Evolutionary conservation across 2,888 invertebrate species (phyloP).

Genomic region (Spatulosminthurus flaviceps): DNA sequence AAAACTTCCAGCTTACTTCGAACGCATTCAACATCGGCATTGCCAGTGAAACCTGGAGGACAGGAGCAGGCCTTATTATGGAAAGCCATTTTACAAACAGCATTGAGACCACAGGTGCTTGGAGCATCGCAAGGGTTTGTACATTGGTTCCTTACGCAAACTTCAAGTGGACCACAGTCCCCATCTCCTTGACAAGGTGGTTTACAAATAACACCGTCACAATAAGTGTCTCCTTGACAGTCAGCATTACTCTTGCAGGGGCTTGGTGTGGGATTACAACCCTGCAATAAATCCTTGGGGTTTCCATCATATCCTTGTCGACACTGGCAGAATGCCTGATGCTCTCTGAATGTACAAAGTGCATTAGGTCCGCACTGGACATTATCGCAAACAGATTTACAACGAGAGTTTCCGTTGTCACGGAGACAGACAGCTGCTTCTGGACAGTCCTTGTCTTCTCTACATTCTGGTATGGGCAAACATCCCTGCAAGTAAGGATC

Average conservation of each 20-base stretch:
- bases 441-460: constrained; percentile 82
- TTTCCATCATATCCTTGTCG: constrained; percentile 81
- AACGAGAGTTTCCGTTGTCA: constrained; percentile 78
- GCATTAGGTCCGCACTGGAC: constrained; percentile 83
- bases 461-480: constrained; percentile 82
- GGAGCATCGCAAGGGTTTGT: constrained; percentile 79
- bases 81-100: constrained; percentile 76
- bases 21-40: constrained; percentile 83
- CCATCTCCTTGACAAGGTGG: constrained; percentile 79
- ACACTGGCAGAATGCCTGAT: constrained; percentile 81
- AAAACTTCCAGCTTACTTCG: constrained; percentile 73
- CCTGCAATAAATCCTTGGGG: constrained; percentile 74
- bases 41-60: constrained; percentile 85
- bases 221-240: constrained; percentile 82
- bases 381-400: constrained; percentile 83
- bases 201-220: constrained; percentile 82
- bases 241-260: constrained; percentile 77
- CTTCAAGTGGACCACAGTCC: constrained; percentile 81
- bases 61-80: constrained; percentile 84
- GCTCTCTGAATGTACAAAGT: constrained; percentile 81
- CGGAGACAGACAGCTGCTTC: constrained; percentile 79
- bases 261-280: constrained; percentile 80
- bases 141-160: constrained; percentile 84
- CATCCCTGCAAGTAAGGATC: constrained; percentile 84
- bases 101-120: constrained; percentile 79